Percentiles rank a stretch among this genome's conserved stretches.
Evolutionary conservation across 2,888 invertebrate species (phyloP).

Genomic region (Fragum whitleyi): DNA sequence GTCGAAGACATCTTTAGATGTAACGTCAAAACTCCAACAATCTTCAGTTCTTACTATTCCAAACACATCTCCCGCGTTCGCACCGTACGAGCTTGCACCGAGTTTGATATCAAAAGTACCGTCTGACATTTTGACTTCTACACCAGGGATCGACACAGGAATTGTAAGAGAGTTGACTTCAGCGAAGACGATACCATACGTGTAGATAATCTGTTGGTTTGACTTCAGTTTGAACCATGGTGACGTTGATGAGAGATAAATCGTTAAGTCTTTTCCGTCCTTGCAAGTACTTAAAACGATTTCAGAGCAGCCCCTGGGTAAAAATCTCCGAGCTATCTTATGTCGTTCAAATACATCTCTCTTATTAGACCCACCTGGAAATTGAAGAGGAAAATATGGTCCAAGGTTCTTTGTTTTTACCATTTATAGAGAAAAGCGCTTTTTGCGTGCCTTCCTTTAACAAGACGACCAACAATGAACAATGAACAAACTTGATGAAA

Average conservation of each 20-base stretch:
- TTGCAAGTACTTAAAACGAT: conserved; percentile 40
- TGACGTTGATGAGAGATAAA: conserved; percentile 29
- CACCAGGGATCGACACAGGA: conserved; percentile 18
- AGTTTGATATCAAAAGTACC: conserved; percentile 18
- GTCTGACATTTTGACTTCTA: conserved; percentile 2
- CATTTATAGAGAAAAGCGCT: too few relatives aligned
- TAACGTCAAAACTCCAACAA: conserved; percentile 24
- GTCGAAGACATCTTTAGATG: conserved; percentile 16
- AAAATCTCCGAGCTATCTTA: conserved; percentile 19
- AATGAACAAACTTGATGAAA: too few relatives aligned
- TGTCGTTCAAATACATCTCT: conserved; percentile 31
- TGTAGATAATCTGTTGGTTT: background rate
- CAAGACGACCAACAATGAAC: too few relatives aligned
- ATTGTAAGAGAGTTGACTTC: conserved; percentile 23
- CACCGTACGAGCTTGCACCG: background rate
- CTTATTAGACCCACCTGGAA: background rate
- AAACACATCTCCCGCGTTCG: conserved; percentile 11
- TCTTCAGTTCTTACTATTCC: conserved; percentile 18
- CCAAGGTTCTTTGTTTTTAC: too few relatives aligned
- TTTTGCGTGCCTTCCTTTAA: too few relatives aligned
- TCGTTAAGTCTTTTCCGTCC: conserved; percentile 32
- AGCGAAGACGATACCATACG: conserved; percentile 30
- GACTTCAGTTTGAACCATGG: conserved; percentile 12
- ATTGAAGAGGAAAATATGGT: too few relatives aligned
- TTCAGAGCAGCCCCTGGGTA: conserved; percentile 49